Conservation (phyloP, 2,797 vertebrate genomes). For the Triplophysa yarkandensis region DNA sequence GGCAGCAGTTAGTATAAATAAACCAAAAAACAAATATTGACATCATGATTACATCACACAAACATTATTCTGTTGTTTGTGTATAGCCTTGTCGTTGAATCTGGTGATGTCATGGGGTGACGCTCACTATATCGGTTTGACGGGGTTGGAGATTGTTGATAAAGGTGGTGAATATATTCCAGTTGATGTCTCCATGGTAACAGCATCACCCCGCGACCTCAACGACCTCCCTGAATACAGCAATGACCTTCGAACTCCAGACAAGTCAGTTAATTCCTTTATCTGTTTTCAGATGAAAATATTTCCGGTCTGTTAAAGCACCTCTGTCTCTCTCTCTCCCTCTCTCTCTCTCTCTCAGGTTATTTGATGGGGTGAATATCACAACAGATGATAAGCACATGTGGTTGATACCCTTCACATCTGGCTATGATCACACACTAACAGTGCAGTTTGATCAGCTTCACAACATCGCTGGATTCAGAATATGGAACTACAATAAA, state of each 20-base stretch:
- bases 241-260: constrained; percentile 84
- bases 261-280: constrained; percentile 80
- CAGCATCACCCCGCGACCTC: constrained; percentile 85
- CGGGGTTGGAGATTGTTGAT: constrained; percentile 90
- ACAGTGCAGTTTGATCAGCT: constrained; percentile 78
- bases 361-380: constrained; percentile 90
- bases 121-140: constrained; percentile 88
- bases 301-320: background rate
- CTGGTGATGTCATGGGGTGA: constrained; percentile 91
- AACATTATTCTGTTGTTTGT: background rate
- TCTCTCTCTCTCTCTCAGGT: constrained; percentile 67
- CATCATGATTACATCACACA: background rate
- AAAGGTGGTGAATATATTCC: constrained; percentile 83
- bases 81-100: constrained; percentile 84
- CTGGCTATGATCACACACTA: constrained; percentile 82
- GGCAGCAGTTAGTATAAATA: constrained; percentile 38
- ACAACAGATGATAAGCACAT: constrained; percentile 91
- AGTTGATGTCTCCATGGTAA: constrained; percentile 79
- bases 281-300: too few species aligned
- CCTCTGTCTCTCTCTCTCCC: background rate
- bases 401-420: constrained; percentile 94
- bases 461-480: constrained; percentile 86
- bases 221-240: constrained; percentile 86
- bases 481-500: constrained; percentile 99
- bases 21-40: background rate